Evolutionary conservation across 1,140 invertebrate species (phyloP).

Genomic region (Drosophila albomicans): DNA sequence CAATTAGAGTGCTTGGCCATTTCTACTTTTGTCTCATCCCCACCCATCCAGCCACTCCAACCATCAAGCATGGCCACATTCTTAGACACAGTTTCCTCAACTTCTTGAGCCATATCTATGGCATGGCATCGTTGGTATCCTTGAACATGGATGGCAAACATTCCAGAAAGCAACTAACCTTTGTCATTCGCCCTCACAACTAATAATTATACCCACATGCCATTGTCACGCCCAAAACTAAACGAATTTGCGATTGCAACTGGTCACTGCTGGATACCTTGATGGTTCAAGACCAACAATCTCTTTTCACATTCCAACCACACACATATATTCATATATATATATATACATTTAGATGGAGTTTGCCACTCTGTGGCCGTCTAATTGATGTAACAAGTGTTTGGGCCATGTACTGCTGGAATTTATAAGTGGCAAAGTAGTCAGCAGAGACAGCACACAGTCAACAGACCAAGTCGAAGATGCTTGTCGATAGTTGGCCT

Average conservation of each 20-base stretch:
- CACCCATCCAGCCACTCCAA: neutral
- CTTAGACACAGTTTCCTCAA: neutral
- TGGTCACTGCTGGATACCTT: constrained; percentile 51
- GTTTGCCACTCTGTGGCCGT: constrained; percentile 69
- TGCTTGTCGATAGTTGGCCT: constrained; percentile 77
- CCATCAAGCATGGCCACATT: too few relatives aligned
- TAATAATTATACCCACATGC: constrained; percentile 57
- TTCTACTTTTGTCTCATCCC: neutral
- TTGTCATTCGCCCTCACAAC: constrained; percentile 36
- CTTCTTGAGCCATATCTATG: constrained; percentile 15
- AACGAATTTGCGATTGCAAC: constrained; percentile 40
- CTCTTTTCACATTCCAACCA: constrained; percentile 64
- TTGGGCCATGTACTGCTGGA: constrained; percentile 81
- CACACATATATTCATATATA: constrained; percentile 24
- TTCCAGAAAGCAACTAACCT: constrained; percentile 36
- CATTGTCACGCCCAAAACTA: constrained; percentile 44
- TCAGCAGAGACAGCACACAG: constrained; percentile 63
- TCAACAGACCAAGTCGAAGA: constrained; percentile 68
- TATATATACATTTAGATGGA: neutral
- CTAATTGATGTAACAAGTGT: constrained; percentile 85
- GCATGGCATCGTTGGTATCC: constrained; percentile 1
- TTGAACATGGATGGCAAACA: constrained; percentile 1
- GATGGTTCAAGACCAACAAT: constrained; percentile 54
- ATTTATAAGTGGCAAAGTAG: constrained; percentile 80
- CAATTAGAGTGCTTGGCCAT: constrained; percentile 39